Base-by-base conservation (phyloP, 2,888 invertebrate genomes). In the Drepanosiphum platanoidis region DNA sequence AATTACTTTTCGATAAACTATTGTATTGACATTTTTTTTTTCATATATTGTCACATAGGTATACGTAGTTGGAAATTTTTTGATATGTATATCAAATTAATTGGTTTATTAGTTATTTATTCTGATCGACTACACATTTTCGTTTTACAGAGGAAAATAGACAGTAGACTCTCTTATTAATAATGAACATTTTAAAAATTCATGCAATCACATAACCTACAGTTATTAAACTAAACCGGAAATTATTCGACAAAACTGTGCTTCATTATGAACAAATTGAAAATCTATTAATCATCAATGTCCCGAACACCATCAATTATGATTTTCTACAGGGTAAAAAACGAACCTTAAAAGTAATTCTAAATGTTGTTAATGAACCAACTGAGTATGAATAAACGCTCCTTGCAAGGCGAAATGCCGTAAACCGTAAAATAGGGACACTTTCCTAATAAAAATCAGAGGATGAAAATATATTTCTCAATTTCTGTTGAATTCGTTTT, bases 391-490 rank as follows among this genome's bases (percentile, higher is more conserved):
- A 46, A 7, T 52, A 52, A 13, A 42, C 34, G 68, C 68, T 34
- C 42, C 34, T n/a, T 52, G 68, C 0, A 68, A n/a, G 13, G n/a
- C n/a, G 18, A 34, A 15, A 39, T 39, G n/a, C 52, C 9, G 34
- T 66, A 34, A 80, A n/a, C 46, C 27, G 34, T 52, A n/a, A n/a
- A n/a, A n/a, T n/a, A n/a, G n/a, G n/a, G n/a, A n/a, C n/a, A n/a
- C n/a, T 64, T 64, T 3, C 36, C 36, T 30, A 68, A 80, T 80
- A 34, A 52, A 27, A 80, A 18, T 15, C 18, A 42, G 42, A 52
- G 46, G 68, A 52, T 34, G 52, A 80, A 68, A 27, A 52, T 66
- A 22, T 66, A 32, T 78, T 66, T 42, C 30, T 42, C n/a, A 42
- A 42, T 22, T 66, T 32, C 30, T 32, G 30, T 13, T 8, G 8